Percentiles rank a stretch among this genome's conserved stretches.
Evolutionary conservation across 2,113 vertebrate genomes (phyloP).

Genomic region (Mirounga angustirostris): DNA sequence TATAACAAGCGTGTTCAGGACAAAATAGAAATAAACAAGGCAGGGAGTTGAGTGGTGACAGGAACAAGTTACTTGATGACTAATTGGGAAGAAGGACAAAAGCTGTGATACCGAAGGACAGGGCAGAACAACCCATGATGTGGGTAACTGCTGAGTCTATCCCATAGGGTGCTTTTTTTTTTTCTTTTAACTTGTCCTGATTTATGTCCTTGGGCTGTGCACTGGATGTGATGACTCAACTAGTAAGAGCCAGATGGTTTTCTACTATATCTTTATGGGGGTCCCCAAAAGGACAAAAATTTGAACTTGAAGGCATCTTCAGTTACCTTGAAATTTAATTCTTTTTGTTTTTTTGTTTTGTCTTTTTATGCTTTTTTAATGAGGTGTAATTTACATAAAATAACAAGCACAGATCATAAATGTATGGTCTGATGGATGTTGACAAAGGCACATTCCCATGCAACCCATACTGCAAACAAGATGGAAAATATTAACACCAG

Average conservation of each 20-base stretch:
- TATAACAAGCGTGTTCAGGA: slow-evolving; percentile 39
- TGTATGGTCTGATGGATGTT: background rate
- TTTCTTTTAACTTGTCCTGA: background rate
- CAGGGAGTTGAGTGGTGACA: slow-evolving; percentile 1
- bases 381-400: slow-evolving; percentile 3
- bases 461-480: background rate
- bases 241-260: slow-evolving; percentile 50
- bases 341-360: background rate
- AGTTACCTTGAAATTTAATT: slow-evolving; percentile 1
- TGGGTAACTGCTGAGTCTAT: background rate
- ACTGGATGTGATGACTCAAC: slow-evolving; percentile 49
- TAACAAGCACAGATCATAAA: background rate
- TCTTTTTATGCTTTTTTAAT: background rate
- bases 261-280: background rate
- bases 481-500: background rate
- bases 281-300: background rate
- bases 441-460: background rate
- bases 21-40: slow-evolving; percentile 55
- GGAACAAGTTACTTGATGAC: slow-evolving; percentile 57
- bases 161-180: background rate
- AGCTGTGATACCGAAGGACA: background rate
- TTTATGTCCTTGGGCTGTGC: slow-evolving; percentile 38
- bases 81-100: slow-evolving; percentile 51
- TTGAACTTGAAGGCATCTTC: slow-evolving; percentile 7
- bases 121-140: background rate